A percentile compares a stretch with the other conserved stretches of the same genome.
These are phyloP conservation scores for Notothenia rossii DNA, from an alignment of 2,113 vertebrate genomes.

Conservation along the genomic window DNA sequence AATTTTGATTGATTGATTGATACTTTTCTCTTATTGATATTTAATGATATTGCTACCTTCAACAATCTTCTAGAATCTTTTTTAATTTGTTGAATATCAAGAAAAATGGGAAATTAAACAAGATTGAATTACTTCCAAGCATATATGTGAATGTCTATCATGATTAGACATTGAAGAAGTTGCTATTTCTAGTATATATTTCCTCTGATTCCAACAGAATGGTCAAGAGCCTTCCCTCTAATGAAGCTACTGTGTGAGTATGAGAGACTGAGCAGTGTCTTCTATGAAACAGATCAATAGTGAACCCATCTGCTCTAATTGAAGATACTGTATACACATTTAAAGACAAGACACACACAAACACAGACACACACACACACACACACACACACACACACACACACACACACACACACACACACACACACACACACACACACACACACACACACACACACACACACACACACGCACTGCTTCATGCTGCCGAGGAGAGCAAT, in stretches of 20 bases:
- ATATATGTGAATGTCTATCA: background rate
- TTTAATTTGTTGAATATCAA: background rate
- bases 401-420: too few relatives aligned
- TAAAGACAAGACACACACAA: slow-evolving; percentile 26
- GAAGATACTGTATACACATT: slow-evolving; percentile 25
- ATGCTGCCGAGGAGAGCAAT: slow-evolving; percentile 75
- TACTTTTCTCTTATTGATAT: background rate
- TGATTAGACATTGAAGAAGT: background rate
- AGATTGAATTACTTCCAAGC: background rate
- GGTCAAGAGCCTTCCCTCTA: background rate
- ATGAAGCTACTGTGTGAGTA: background rate
- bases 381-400: background rate
- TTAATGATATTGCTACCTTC: background rate
- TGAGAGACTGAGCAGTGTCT: slow-evolving; percentile 49
- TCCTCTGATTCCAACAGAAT: background rate
- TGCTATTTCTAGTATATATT: background rate
- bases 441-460: too few relatives aligned
- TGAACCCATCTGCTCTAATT: slow-evolving; percentile 61
- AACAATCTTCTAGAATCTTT: background rate
- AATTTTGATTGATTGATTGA: background rate
- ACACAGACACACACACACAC: background rate
- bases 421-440: too few relatives aligned
- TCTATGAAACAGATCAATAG: slow-evolving; percentile 69
- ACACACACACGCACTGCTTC: slow-evolving; percentile 44
- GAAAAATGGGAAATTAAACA: background rate